phyloP scores from a whole-genome alignment of 2,888 invertebrate genomes.

The Rhagium mordax region DNA sequence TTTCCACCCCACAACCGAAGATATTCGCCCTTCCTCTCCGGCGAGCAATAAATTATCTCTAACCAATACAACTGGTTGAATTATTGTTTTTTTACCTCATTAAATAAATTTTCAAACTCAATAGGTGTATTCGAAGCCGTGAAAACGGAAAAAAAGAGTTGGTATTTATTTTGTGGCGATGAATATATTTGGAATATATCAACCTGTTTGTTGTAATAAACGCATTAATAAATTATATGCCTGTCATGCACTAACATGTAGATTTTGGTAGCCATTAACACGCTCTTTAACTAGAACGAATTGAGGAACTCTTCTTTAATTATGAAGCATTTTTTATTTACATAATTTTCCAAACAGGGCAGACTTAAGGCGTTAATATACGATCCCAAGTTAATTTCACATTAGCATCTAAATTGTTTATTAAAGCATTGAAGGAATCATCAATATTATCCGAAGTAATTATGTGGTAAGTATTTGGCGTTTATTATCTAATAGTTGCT shows the following conservation, averaged over 20 bases:
- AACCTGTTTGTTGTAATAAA: slow-evolving; percentile 66
- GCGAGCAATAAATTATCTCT: slow-evolving; percentile 65
- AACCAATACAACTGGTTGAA: slow-evolving; percentile 67
- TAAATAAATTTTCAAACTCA: slow-evolving; percentile 69
- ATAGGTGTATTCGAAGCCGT: slow-evolving; percentile 66
- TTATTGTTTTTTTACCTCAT: slow-evolving; percentile 69
- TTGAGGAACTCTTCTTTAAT: slow-evolving; percentile 33
- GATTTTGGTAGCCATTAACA: slow-evolving; percentile 46
- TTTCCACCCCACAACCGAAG: slow-evolving; percentile 36
- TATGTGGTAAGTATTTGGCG: not conserved
- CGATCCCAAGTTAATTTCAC: not conserved
- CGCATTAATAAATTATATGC: slow-evolving; percentile 61
- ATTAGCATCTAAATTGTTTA: slow-evolving; percentile 28
- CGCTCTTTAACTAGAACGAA: slow-evolving; percentile 38
- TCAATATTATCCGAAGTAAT: not conserved
- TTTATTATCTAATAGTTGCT: slow-evolving; percentile 3
- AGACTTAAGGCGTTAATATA: slow-evolving; percentile 20
- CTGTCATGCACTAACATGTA: slow-evolving; percentile 47
- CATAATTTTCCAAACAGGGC: slow-evolving; percentile 9
- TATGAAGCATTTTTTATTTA: slow-evolving; percentile 34
- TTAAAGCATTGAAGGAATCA: slow-evolving; percentile 4
- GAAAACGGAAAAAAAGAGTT: slow-evolving; percentile 62
- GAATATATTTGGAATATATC: slow-evolving; percentile 67
- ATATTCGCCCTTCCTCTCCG: slow-evolving; percentile 52
- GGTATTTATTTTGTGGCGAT: slow-evolving; percentile 65